Evolutionary conservation across 2,888 invertebrate genomes (phyloP).

Genomic region (Temnothorax unifasciatus): DNA sequence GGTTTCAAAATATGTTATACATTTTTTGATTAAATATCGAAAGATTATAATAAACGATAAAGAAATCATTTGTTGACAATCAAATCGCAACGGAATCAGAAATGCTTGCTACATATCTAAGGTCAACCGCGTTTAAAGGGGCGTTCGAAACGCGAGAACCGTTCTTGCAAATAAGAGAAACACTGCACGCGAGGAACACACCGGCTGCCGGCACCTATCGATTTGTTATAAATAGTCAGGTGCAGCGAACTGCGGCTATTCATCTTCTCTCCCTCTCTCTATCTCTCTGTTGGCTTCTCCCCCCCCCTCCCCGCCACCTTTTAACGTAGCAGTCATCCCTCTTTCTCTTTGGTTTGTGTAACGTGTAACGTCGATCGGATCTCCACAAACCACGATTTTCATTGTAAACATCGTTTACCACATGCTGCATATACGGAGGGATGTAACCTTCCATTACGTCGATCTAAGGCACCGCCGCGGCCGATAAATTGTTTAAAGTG

Average conservation of each 20-base stretch:
- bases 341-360: constrained; percentile 6
- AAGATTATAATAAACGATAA: background rate
- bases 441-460: constrained; percentile 28
- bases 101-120: background rate
- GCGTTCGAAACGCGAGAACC: constrained; percentile 5
- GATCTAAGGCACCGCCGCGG: background rate
- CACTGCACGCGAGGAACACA: constrained; percentile 68
- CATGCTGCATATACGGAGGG: background rate
- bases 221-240: constrained; percentile 78
- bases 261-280: constrained; percentile 25
- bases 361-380: constrained; percentile 16
- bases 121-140: background rate
- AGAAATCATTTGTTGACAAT: background rate
- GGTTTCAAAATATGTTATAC: background rate
- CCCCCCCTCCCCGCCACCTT: background rate
- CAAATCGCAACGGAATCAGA: background rate
- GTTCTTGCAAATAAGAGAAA: constrained; percentile 61
- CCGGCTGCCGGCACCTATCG: constrained; percentile 70
- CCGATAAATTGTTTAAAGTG: constrained; percentile 25
- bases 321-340: constrained; percentile 5
- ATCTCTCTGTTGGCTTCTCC: background rate
- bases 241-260: constrained; percentile 69
- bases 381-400: constrained; percentile 46
- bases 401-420: constrained; percentile 37
- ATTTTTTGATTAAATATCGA: background rate